Percentiles rank a stretch among this genome's conserved stretches.
Evolutionary conservation across 2,797 vertebrate genomes (phyloP).

Genomic region (Gymnodraco acuticeps): DNA sequence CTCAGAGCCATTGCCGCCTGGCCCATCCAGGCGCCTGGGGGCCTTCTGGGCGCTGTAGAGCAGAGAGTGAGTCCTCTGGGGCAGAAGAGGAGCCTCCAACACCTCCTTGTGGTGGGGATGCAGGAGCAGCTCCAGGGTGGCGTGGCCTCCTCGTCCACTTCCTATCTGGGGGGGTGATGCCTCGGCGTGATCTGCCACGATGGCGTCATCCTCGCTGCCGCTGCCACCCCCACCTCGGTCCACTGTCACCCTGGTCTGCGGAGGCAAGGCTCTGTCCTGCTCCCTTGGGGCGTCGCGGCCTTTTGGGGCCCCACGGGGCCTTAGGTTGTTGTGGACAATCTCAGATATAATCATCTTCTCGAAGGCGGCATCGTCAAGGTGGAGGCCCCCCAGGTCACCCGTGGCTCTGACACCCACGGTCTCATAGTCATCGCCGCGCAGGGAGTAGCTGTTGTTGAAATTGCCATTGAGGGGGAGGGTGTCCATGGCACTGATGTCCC

Average conservation of each 20-base stretch:
- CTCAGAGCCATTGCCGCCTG: constrained; percentile 88
- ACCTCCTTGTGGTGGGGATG: constrained; percentile 89
- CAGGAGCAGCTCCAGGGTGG: constrained; percentile 92
- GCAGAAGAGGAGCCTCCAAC: constrained; percentile 95
- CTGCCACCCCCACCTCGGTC: constrained; percentile 85
- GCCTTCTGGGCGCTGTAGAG: constrained; percentile 93
- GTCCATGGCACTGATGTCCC: constrained; percentile 99
- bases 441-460: constrained; percentile 99
- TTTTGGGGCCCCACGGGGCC: constrained; percentile 87
- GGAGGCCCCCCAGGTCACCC: constrained; percentile 91
- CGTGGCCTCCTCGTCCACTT: constrained; percentile 82
- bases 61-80: constrained; percentile 99
- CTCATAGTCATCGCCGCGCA: constrained; percentile 93
- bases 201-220: constrained; percentile 92
- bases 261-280: constrained; percentile 62
- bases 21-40: constrained; percentile 82
- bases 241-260: constrained; percentile 69
- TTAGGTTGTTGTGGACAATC: constrained; percentile 97
- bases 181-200: constrained; percentile 89
- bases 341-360: constrained; percentile 99
- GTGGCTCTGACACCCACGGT: constrained; percentile 88
- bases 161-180: constrained; percentile 88
- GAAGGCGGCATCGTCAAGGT: constrained; percentile 94
- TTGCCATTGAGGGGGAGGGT: constrained; percentile 99
- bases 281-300: constrained; percentile 70